phyloP scores from a whole-genome alignment of 1,140 invertebrate species.

The Drosophila insularis region DNA sequence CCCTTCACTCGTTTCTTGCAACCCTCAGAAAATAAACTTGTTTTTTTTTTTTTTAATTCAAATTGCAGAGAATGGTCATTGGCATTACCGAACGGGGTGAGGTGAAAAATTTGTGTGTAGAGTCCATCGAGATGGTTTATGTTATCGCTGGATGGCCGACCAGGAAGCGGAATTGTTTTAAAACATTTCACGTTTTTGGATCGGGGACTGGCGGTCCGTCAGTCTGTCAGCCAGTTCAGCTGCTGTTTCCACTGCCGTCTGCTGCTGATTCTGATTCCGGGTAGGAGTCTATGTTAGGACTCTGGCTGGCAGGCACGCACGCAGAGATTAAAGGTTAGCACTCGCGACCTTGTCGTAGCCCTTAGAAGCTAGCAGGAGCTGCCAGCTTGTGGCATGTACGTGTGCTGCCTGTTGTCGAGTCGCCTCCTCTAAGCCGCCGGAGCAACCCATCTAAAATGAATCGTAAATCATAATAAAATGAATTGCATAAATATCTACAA shows the following conservation, averaged over 20 bases:
- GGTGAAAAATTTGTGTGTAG: slow-evolving; percentile 22
- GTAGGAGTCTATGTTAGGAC: slow-evolving; percentile 13
- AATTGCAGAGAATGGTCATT: neutral
- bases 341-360: slow-evolving; percentile 65
- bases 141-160: slow-evolving; percentile 35
- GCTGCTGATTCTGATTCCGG: neutral
- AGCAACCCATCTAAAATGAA: slow-evolving; percentile 51
- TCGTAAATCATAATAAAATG: slow-evolving; percentile 73
- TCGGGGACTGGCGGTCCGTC: neutral
- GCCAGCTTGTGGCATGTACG: slow-evolving; percentile 79
- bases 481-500: slow-evolving; percentile 76
- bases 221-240: slow-evolving; percentile 21
- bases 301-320: slow-evolving; percentile 53
- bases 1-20: slow-evolving; percentile 21
- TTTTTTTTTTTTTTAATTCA: slow-evolving; percentile 27
- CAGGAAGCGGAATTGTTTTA: slow-evolving; percentile 37
- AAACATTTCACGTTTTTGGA: slow-evolving; percentile 49
- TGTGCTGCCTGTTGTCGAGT: slow-evolving; percentile 55
- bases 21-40: slow-evolving; percentile 47
- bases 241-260: slow-evolving; percentile 8
- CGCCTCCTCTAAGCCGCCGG: slow-evolving; percentile 44
- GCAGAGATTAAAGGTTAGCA: slow-evolving; percentile 77
- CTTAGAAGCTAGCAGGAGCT: slow-evolving; percentile 2
- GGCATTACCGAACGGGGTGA: neutral
- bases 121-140: slow-evolving; percentile 21